Evolutionary conservation across 2,113 vertebrate genomes (phyloP).

Genomic region (Okapia johnstoni): DNA sequence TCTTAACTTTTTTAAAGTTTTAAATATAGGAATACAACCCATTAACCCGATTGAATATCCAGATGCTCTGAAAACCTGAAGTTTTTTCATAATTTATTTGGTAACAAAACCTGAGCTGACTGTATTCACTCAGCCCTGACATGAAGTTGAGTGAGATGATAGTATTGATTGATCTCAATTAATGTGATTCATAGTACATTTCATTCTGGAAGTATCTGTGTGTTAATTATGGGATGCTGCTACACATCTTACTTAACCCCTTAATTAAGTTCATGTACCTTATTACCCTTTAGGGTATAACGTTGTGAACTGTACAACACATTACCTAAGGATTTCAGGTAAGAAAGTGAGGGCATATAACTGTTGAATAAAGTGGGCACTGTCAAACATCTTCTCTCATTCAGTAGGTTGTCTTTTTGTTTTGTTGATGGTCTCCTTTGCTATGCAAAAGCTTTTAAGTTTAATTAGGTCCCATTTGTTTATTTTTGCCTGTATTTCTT

Average conservation of each 20-base stretch:
- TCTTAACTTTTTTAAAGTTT: not conserved
- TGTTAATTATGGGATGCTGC: not conserved
- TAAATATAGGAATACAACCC: not conserved
- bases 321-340: not conserved
- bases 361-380: not conserved
- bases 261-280: not conserved
- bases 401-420: not conserved
- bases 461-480: not conserved
- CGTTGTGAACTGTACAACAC: not conserved
- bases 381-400: not conserved
- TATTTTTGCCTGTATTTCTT: not conserved
- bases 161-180: not conserved
- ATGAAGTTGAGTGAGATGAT: not conserved
- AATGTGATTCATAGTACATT: not conserved
- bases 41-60: not conserved
- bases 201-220: not conserved
- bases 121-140: not conserved
- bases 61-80: conserved; percentile 6
- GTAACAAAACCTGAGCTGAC: not conserved
- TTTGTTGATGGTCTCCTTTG: not conserved
- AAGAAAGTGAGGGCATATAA: not conserved
- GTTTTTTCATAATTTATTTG: conserved; percentile 4
- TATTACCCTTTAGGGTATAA: not conserved
- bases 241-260: not conserved
- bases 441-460: not conserved